These are phyloP conservation scores for Eubasilissa splendida DNA, from an alignment of 2,888 invertebrate species.

Conservation along the genomic window DNA sequence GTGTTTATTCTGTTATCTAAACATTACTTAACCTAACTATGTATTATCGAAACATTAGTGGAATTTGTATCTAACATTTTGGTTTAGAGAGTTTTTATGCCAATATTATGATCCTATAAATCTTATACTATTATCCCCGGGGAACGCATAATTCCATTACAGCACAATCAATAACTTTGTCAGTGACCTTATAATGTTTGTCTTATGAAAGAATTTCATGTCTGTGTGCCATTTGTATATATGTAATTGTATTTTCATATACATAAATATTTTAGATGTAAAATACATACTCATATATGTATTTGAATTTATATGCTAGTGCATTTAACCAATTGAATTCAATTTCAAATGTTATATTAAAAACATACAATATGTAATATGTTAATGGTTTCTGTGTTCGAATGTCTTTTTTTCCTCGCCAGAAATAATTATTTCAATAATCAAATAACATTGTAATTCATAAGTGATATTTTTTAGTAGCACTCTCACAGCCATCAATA, in stretches of 20 bases:
- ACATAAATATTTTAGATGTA: neutral
- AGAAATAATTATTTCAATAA: no score
- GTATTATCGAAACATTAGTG: no score
- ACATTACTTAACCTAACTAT: neutral
- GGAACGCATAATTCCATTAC: neutral
- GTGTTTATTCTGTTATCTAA: neutral
- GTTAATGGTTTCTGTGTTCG: no score
- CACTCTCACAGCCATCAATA: neutral
- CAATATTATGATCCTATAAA: neutral
- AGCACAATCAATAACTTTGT: neutral
- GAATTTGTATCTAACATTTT: constrained; percentile 1
- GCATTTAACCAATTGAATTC: no score
- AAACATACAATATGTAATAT: no score
- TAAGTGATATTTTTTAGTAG: neutral
- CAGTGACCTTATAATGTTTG: neutral
- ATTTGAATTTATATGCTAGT: neutral
- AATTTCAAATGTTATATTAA: no score
- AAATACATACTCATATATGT: neutral
- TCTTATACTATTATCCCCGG: neutral
- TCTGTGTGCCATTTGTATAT: no score
- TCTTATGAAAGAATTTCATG: neutral
- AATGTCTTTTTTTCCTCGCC: no score
- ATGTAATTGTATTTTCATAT: neutral
- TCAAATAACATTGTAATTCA: neutral
- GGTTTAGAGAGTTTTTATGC: constrained; percentile 2